phyloP scores from a whole-genome alignment of 2,113 vertebrate species.

The Grammomys dolichurus region DNA sequence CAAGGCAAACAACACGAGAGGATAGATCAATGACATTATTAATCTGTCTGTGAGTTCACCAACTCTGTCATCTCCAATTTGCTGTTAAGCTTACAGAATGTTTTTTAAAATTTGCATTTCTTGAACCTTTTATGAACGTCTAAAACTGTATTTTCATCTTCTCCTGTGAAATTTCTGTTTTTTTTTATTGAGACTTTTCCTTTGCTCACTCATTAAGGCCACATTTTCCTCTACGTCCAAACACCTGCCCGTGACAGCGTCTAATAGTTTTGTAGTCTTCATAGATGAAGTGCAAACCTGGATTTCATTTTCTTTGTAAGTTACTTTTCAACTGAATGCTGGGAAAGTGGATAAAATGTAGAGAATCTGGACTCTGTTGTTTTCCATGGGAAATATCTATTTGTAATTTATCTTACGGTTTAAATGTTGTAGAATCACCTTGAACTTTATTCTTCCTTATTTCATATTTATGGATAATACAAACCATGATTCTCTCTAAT shows the following conservation, averaged over 20 bases:
- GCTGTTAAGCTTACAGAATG: not conserved
- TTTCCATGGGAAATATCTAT: slow-evolving; percentile 14
- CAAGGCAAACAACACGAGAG: slow-evolving; percentile 64
- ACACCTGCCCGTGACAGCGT: not conserved
- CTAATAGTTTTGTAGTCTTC: not conserved
- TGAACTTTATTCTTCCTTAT: slow-evolving; percentile 12
- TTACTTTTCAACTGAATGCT: not conserved
- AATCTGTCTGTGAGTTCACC: slow-evolving; percentile 71
- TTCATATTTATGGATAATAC: not conserved
- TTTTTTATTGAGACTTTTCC: not conserved
- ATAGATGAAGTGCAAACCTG: not conserved
- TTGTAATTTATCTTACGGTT: slow-evolving; percentile 38
- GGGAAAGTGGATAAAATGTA: not conserved
- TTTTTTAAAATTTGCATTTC: slow-evolving; percentile 24
- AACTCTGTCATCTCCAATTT: slow-evolving; percentile 60
- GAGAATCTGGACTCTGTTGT: slow-evolving; percentile 31
- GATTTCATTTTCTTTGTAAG: not conserved
- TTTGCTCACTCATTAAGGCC: slow-evolving; percentile 4
- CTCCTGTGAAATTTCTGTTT: slow-evolving; percentile 39
- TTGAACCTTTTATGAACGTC: slow-evolving; percentile 32
- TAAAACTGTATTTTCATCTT: slow-evolving; percentile 29
- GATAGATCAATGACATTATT: slow-evolving; percentile 73
- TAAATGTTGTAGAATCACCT: not conserved
- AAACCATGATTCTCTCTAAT: not conserved
- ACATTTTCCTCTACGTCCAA: slow-evolving; percentile 13